Percentiles rank a stretch among this genome's conserved stretches.
Evolutionary conservation across 2,797 vertebrate species (phyloP).

Genomic region (Malurus leucopterus): DNA sequence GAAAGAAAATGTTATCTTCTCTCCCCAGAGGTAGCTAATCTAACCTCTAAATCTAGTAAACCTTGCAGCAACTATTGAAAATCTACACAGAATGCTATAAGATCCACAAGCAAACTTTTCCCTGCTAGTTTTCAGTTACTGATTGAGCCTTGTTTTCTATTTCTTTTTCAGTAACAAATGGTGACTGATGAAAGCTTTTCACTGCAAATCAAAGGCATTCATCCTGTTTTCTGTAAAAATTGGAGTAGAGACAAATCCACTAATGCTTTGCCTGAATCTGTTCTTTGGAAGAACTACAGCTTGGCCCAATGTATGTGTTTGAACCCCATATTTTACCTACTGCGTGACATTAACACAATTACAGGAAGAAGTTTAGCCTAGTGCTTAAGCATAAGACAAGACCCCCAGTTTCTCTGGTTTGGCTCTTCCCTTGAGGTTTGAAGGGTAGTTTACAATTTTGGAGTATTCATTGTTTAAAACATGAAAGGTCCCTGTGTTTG

Average conservation of each 20-base stretch:
- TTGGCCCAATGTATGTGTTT: background rate
- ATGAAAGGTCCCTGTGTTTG: background rate
- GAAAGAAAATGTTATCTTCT: background rate
- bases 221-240: conserved; percentile 16
- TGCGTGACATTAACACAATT: background rate
- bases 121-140: background rate
- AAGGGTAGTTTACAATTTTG: background rate
- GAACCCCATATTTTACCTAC: background rate
- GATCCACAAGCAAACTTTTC: background rate
- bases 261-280: background rate
- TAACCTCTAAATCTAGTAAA: background rate
- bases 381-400: background rate
- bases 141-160: background rate
- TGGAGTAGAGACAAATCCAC: background rate
- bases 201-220: conserved; percentile 38
- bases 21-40: background rate
- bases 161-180: background rate
- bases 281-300: background rate
- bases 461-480: background rate
- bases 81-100: background rate
- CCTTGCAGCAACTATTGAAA: background rate
- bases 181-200: conserved; percentile 27
- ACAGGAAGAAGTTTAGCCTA: background rate
- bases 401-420: background rate
- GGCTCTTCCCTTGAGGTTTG: background rate